Evolutionary conservation across 2,113 vertebrate genomes (phyloP).

Genomic region (Caracal caracal): DNA sequence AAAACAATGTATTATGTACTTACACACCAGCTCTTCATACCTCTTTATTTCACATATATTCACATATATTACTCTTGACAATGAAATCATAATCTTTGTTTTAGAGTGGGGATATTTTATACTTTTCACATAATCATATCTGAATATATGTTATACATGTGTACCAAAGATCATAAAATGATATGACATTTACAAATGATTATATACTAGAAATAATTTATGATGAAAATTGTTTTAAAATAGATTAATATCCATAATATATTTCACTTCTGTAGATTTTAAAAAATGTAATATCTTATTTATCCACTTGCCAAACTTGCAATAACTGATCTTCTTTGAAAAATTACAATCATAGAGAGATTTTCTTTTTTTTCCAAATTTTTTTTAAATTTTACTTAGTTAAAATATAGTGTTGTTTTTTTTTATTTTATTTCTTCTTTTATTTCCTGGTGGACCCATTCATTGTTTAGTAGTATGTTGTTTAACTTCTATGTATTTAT

Average conservation of each 20-base stretch:
- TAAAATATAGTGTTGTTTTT: too few relatives aligned
- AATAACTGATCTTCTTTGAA: not conserved
- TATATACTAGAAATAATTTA: not conserved
- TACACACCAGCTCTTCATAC: not conserved
- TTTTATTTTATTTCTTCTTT: too few relatives aligned
- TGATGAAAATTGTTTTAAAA: not conserved
- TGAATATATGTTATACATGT: not conserved
- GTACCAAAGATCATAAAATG: not conserved
- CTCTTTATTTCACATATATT: not conserved
- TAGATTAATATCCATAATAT: not conserved
- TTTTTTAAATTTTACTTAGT: too few relatives aligned
- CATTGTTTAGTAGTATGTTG: too few relatives aligned
- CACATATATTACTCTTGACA: not conserved
- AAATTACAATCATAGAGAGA: not conserved
- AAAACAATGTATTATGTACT: not conserved
- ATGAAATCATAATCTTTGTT: not conserved
- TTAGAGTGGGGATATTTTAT: not conserved
- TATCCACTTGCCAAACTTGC: not conserved
- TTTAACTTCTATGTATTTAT: too few relatives aligned
- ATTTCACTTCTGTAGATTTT: not conserved
- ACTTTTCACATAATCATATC: not conserved
- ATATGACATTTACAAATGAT: not conserved
- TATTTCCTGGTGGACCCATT: too few relatives aligned
- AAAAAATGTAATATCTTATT: not conserved
- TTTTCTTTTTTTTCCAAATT: not conserved